Conservation (phyloP, 1,140 invertebrate species). For the Bombus confusus region DNA sequence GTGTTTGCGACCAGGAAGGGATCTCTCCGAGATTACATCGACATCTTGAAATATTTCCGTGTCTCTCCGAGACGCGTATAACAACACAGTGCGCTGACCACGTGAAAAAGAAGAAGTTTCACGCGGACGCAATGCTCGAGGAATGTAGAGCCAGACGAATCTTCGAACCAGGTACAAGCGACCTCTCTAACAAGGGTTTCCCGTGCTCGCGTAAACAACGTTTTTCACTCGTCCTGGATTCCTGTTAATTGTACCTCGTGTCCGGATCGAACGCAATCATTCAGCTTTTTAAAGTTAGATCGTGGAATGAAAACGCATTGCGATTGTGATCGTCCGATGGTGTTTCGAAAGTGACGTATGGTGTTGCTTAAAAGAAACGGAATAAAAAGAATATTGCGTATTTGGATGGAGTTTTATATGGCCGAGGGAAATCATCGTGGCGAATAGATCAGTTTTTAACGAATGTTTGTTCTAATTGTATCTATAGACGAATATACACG, state of each 20-base stretch:
- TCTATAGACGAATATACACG: too few species aligned
- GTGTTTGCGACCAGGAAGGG: constrained; percentile 38
- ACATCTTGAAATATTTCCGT: constrained; percentile 54
- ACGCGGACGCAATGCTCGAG: neutral
- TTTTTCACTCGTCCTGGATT: constrained; percentile 31
- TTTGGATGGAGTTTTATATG: too few species aligned
- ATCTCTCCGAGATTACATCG: constrained; percentile 48
- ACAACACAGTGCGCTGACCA: neutral
- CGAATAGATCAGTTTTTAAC: neutral
- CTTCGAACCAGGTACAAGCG: neutral
- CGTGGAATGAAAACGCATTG: neutral
- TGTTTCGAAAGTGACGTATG: neutral
- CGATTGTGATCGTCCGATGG: neutral
- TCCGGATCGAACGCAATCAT: constrained; percentile 1
- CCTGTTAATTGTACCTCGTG: constrained; percentile 33
- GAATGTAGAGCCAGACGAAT: constrained; percentile 23
- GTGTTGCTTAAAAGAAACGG: neutral
- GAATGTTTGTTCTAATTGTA: neutral
- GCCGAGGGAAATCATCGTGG: neutral
- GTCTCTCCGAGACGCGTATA: constrained; percentile 17
- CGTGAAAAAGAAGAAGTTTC: constrained; percentile 47
- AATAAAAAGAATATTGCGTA: neutral
- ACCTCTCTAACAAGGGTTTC: constrained; percentile 32
- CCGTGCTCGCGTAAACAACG: constrained; percentile 21
- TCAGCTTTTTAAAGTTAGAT: constrained; percentile 21